phyloP scores from a whole-genome alignment of 1,140 invertebrate species.

The Globodera rostochiensis region DNA sequence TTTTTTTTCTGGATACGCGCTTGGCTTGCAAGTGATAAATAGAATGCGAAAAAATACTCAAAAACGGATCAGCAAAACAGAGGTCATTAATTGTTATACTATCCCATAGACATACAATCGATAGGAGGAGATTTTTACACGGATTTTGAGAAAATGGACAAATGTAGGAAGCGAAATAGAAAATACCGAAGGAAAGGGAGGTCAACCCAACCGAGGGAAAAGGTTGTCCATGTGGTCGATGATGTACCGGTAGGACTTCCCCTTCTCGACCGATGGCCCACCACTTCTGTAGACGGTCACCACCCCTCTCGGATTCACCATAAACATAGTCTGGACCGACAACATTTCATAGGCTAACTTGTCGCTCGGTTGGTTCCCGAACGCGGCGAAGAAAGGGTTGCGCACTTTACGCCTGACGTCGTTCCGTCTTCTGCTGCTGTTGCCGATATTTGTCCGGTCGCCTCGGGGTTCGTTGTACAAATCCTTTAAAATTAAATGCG shows the following conservation, averaged over 20 bases:
- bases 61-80: no score
- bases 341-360: not conserved
- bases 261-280: not conserved
- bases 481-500: not conserved
- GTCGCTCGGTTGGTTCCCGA: slow-evolving; percentile 3
- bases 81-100: no score
- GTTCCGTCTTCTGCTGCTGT: not conserved
- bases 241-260: not conserved
- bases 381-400: slow-evolving; percentile 3
- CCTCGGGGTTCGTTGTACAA: not conserved
- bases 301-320: not conserved
- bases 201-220: not conserved
- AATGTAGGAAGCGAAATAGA: not conserved
- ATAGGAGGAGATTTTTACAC: no score
- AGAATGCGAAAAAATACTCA: no score
- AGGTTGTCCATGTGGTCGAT: not conserved
- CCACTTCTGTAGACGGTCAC: not conserved
- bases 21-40: no score
- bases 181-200: no score
- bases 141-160: not conserved
- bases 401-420: not conserved
- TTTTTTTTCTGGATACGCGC: no score
- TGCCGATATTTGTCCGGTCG: not conserved
- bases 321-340: not conserved
- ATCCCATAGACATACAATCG: no score